Evolutionary conservation across 2,888 invertebrate species (phyloP), one percentile per base, ranked within the genome.

Genomic region (Platycnemis pennipes): DNA sequence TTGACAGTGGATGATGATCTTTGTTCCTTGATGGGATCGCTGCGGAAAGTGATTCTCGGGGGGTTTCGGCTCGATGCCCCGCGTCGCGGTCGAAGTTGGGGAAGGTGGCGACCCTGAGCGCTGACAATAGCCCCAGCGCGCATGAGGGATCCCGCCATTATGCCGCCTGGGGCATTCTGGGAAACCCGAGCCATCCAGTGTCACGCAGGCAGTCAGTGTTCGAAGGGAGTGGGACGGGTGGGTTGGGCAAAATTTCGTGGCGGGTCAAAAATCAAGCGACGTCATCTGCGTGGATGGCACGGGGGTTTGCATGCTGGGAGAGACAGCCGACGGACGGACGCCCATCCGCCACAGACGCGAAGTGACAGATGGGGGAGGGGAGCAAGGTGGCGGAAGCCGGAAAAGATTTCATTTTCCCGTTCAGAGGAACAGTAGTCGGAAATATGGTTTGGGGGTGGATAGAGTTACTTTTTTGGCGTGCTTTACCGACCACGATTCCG

Each of bases 231-330:
- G 19, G 49, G 19, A n/a, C 63, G 26, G 26, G 63, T 63, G 49
- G 19, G 63, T 53, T 53, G 2, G 49, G 63, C 26, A 2, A 63
- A 63, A 63, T 63, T 63, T 26, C 26, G 26, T 26, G 26, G 63
- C n/a, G 63, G n/a, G 63, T 63, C 63, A 63, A 63, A 63, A 63
- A 63, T 63, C 63, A 63, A 63, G 26, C 19, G 63, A 63, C 63
- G 63, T 63, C 63, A 63, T 63, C 63, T 63, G 63, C 4, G n/a
- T 2, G 63, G 63, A 63, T 63, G 26, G 63, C 26, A 26, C 63
- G 63, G 26, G 63, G 63, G 26, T 22, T 63, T 22, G 63, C 63
- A 63, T 26, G 63, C 63, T 63, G 63, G n/a, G 63, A 63, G n/a
- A n/a, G n/a, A n/a, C n/a, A n/a, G n/a, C 63, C 7, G 63, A 22